These are phyloP conservation scores for Lasioglossum zephyrum DNA, from an alignment of 2,888 invertebrate species.

Conservation along the genomic window DNA sequence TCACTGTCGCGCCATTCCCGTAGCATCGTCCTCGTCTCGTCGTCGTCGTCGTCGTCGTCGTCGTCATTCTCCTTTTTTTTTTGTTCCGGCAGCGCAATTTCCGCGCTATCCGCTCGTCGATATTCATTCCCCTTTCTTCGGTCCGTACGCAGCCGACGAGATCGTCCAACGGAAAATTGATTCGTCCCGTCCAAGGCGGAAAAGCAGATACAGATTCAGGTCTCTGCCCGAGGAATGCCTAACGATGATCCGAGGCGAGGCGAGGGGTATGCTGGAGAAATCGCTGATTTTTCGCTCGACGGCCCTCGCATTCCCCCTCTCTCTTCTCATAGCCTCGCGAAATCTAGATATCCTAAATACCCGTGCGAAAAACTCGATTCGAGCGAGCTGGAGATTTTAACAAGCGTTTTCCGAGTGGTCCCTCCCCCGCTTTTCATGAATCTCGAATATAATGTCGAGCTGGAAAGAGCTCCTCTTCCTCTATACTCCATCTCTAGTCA, in stretches of 20 bases:
- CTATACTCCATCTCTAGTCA: background rate
- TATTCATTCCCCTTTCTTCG: conserved; percentile 67
- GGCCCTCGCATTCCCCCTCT: background rate
- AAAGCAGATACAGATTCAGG: conserved; percentile 28
- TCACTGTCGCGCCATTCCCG: conserved; percentile 58
- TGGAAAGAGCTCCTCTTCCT: background rate
- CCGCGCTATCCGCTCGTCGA: conserved; percentile 66
- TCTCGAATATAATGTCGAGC: background rate
- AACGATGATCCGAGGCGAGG: background rate
- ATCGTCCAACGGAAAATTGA: conserved; percentile 65
- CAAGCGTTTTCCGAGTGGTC: background rate
- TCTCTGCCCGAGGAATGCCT: background rate
- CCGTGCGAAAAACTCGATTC: background rate
- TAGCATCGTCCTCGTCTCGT: background rate
- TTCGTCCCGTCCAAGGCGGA: conserved; percentile 52
- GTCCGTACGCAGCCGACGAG: conserved; percentile 50
- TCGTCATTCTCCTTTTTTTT: conserved; percentile 3
- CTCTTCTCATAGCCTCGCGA: background rate
- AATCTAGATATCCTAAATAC: background rate
- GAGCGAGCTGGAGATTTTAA: background rate
- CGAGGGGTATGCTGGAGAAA: background rate
- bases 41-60: background rate
- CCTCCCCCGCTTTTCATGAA: background rate
- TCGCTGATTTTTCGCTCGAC: conserved; percentile 8
- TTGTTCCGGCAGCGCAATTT: conserved; percentile 57